Evolutionary conservation across 2,888 invertebrate genomes (phyloP).

Genomic region (Eupithecia exiguata): DNA sequence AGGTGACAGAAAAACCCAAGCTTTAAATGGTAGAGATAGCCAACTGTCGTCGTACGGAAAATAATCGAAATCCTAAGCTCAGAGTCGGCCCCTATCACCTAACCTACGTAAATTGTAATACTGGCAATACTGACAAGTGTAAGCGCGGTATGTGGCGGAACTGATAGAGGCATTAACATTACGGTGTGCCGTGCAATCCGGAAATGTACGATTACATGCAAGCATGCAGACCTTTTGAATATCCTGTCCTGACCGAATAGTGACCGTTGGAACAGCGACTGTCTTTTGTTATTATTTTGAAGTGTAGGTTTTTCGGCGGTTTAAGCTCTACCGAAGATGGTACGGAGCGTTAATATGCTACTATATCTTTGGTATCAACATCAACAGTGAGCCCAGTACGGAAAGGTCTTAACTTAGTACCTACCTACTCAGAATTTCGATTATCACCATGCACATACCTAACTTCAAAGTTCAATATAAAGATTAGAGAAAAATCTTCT

Average conservation of each 20-base stretch:
- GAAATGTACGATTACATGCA: constrained; percentile 39
- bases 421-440: not conserved
- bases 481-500: not conserved
- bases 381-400: not conserved
- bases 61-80: not conserved
- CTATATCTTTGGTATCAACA: no score
- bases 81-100: not conserved
- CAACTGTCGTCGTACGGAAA: not conserved
- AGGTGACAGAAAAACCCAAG: not conserved
- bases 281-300: constrained; percentile 2
- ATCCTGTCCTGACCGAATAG: not conserved
- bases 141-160: constrained; percentile 71
- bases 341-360: no score
- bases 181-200: constrained; percentile 60
- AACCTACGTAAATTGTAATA: not conserved
- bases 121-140: constrained; percentile 29
- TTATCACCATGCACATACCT: no score
- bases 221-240: constrained; percentile 22
- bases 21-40: not conserved
- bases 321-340: not conserved
- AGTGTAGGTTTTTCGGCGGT: not conserved
- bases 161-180: constrained; percentile 73
- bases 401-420: not conserved
- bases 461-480: not conserved
- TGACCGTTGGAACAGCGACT: not conserved